Percentiles rank a stretch among this genome's conserved stretches.
Evolutionary conservation across 1,140 invertebrate genomes (phyloP).

Genomic region (Temnothorax longispinosus): DNA sequence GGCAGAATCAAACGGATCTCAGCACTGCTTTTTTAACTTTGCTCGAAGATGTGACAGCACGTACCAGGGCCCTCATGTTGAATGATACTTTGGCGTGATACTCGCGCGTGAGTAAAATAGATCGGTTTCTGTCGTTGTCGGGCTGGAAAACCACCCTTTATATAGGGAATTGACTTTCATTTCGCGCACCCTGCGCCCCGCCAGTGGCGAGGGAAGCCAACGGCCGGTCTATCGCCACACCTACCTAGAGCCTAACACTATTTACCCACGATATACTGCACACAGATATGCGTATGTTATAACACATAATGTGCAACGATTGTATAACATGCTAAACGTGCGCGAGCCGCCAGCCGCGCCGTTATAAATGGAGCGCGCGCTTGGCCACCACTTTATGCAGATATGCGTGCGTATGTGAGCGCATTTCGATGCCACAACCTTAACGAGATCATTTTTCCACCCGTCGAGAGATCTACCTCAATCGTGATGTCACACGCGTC

Average conservation of each 20-base stretch:
- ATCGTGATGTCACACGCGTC: constrained; percentile 2
- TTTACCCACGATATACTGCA: constrained; percentile 78
- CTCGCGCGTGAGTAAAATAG: constrained; percentile 75
- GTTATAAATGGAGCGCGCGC: constrained; percentile 67
- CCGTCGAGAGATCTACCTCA: constrained; percentile 9
- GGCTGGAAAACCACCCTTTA: constrained; percentile 84
- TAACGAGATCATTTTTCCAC: constrained; percentile 59
- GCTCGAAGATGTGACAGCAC: constrained; percentile 63
- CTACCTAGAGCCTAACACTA: constrained; percentile 79
- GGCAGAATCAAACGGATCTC: background rate
- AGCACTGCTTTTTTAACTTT: constrained; percentile 1
- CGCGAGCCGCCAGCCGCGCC: constrained; percentile 30
- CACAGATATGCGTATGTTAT: constrained; percentile 73
- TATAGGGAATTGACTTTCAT: constrained; percentile 86
- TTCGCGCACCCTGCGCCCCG: constrained; percentile 79
- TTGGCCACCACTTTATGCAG: constrained; percentile 64
- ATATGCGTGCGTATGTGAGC: constrained; percentile 25
- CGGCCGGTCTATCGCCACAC: constrained; percentile 82
- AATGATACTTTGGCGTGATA: constrained; percentile 74
- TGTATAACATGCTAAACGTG: constrained; percentile 82
- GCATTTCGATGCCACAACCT: constrained; percentile 39
- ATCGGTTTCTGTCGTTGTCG: constrained; percentile 78
- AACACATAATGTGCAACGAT: constrained; percentile 79
- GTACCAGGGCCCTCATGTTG: constrained; percentile 84
- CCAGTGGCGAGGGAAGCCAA: constrained; percentile 80